Conservation (phyloP, 2,888 invertebrate genomes). For the Patella caerulea region DNA sequence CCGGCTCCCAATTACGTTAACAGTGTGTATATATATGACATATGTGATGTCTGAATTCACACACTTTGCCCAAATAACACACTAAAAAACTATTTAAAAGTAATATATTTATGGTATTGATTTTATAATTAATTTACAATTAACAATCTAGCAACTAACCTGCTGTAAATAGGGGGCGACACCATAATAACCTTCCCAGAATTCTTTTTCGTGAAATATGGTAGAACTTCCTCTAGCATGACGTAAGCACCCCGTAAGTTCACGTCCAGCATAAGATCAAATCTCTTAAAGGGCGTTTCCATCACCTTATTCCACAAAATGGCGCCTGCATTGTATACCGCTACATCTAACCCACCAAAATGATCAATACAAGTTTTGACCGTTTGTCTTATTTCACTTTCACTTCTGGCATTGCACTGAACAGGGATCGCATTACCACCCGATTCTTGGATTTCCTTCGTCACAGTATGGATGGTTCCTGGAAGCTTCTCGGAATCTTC, state of each 20-base stretch:
- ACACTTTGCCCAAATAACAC: too few species aligned
- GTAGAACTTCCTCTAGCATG: constrained; percentile 53
- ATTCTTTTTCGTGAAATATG: constrained; percentile 51
- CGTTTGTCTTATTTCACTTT: constrained; percentile 45
- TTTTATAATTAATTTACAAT: too few species aligned
- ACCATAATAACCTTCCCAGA: constrained; percentile 55
- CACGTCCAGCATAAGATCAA: constrained; percentile 59
- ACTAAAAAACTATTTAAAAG: too few species aligned
- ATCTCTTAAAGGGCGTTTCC: constrained; percentile 55
- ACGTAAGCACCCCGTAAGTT: constrained; percentile 77
- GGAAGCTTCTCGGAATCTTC: constrained; percentile 46
- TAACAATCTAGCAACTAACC: constrained; percentile 34
- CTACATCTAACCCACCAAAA: constrained; percentile 82
- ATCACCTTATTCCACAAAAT: constrained; percentile 75
- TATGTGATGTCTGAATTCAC: too few species aligned
- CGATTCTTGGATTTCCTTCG: constrained; percentile 44
- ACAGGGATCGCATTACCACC: constrained; percentile 54
- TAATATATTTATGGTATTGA: too few species aligned
- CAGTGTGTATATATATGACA: too few species aligned
- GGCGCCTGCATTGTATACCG: constrained; percentile 85
- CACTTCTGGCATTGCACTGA: constrained; percentile 53
- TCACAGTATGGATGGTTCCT: constrained; percentile 53
- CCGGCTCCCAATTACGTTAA: too few species aligned
- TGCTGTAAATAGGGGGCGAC: constrained; percentile 62
- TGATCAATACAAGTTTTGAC: constrained; percentile 72